phyloP scores from a whole-genome alignment of 2,113 vertebrate genomes.

The Marmota flaviventris region DNA sequence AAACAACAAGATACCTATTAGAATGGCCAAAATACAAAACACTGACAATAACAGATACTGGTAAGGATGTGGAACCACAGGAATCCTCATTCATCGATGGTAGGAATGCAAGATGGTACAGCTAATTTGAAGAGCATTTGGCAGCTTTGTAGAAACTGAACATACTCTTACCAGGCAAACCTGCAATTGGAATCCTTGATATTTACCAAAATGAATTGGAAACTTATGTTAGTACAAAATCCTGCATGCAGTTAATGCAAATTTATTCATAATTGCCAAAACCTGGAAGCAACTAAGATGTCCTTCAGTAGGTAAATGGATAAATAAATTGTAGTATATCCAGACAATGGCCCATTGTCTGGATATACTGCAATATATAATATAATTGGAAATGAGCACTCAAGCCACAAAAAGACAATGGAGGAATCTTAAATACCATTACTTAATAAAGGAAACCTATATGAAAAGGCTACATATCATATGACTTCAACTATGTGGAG shows the following conservation, averaged over 20 bases:
- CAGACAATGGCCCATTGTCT: neutral
- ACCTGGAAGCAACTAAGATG: neutral
- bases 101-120: neutral
- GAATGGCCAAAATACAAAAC: neutral
- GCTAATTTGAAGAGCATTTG: neutral
- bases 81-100: neutral
- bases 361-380: no score
- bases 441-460: neutral
- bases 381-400: neutral
- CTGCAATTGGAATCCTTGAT: neutral
- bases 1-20: neutral
- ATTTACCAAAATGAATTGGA: neutral
- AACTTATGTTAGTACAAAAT: conserved; percentile 2
- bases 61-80: neutral
- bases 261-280: conserved; percentile 13
- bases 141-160: neutral
- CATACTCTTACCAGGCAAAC: neutral
- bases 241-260: neutral
- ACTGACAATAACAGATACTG: neutral
- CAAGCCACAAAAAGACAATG: neutral
- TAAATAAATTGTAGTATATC: neutral
- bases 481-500: neutral
- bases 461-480: neutral
- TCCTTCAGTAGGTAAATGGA: neutral
- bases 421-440: neutral